Evolutionary conservation across 2,888 invertebrate species (phyloP).

Genomic region (Incurvaria masculella): DNA sequence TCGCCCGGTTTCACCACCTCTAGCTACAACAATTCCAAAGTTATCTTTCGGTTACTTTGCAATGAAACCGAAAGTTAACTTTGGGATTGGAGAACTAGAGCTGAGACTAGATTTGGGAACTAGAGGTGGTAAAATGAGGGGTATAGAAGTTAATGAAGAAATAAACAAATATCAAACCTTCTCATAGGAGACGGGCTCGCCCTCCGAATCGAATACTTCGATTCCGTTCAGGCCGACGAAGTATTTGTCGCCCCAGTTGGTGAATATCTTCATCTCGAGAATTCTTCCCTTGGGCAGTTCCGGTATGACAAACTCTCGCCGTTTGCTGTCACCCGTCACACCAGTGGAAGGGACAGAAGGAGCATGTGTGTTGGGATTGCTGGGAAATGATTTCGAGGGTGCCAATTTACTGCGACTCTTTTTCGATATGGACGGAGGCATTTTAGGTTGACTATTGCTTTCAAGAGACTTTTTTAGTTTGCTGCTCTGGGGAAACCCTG

Average conservation of each 20-base stretch:
- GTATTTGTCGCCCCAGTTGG: slow-evolving; percentile 79
- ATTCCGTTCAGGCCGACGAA: slow-evolving; percentile 77
- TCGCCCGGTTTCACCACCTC: too few species aligned
- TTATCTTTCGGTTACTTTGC: too few species aligned
- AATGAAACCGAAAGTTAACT: too few species aligned
- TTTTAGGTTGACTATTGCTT: slow-evolving; percentile 15
- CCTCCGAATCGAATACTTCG: slow-evolving; percentile 66
- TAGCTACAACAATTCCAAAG: too few species aligned
- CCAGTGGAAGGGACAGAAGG: too few species aligned
- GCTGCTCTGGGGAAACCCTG: not conserved
- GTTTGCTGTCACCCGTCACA: slow-evolving; percentile 26
- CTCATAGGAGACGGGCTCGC: slow-evolving; percentile 55
- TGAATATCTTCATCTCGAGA: slow-evolving; percentile 64
- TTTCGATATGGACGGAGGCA: slow-evolving; percentile 15
- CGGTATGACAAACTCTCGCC: slow-evolving; percentile 66
- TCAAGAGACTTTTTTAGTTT: slow-evolving; percentile 20
- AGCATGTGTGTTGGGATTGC: not conserved
- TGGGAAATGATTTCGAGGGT: slow-evolving; percentile 24
- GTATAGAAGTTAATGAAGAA: too few species aligned
- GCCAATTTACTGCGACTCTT: slow-evolving; percentile 22
- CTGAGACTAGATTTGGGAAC: too few species aligned
- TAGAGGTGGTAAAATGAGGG: too few species aligned
- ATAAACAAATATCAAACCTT: too few species aligned
- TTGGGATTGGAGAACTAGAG: too few species aligned
- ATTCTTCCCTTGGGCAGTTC: slow-evolving; percentile 69